Evolutionary conservation across 2,888 invertebrate genomes (phyloP), one percentile per base, ranked within the genome.

Genomic region (Fissipunctia ypsillon): DNA sequence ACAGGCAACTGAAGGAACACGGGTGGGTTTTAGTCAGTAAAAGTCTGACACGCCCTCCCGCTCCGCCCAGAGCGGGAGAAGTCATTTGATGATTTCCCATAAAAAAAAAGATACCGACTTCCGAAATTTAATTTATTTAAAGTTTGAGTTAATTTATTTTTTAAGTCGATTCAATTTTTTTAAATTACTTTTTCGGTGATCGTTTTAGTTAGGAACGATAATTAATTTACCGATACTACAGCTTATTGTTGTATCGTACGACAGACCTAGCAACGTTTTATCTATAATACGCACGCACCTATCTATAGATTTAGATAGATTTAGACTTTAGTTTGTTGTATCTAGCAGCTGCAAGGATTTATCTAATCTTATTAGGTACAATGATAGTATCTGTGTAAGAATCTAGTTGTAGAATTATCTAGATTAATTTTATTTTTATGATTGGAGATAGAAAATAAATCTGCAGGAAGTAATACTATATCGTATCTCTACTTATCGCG

Each of bases 301-400:
- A 80, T 80, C 80, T 35, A 16, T 76, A 69, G 70, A 79, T 79
- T 64, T 69, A 25, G 35, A 16, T 76, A 69, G 70, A 79, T 79
- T 64, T 69, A 25, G 35, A 64, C 45, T 70, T 70, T 79, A 70
- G 16, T 76, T 68, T 22, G 41, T 56, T 76, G 48, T 76, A 69
- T 80, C 61, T 61, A 31, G 52, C 80, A 80, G 80, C 66, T 80
- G 72, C 43, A 61, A 43, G 56, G 64, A 80, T 69, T 69, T 56
- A 66, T 76, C 69, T 76, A 72, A 72, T 76, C 59, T 41, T 52
- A 70, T 70, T 69, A 48, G 10, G 41, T 67, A 75, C 19, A 67
- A 43, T 38, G 61, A 35, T 66, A 48, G 22, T 31, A 78, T 78
- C 69, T 56, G 10, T 50, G 14, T 45, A 61, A 56, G n/a, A 78